phyloP scores from a whole-genome alignment of 2,113 vertebrate species.

The Genyomyrus donnyi region DNA sequence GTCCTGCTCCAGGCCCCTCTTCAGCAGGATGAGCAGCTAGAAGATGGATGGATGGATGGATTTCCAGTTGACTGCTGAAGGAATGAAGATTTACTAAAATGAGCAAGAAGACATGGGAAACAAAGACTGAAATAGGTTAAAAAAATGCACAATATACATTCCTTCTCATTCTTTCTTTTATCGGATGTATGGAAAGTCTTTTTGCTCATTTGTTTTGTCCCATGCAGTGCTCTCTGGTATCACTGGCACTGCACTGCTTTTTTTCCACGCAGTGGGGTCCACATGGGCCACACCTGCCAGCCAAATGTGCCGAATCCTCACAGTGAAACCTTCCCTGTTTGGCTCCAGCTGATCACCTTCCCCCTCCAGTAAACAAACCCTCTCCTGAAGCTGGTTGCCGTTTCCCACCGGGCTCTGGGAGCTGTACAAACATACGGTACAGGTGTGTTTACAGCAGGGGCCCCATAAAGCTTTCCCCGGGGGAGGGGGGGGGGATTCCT shows the following conservation, averaged over 20 bases:
- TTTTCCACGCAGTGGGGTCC: neutral
- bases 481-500: constrained; percentile 32
- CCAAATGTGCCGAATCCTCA: neutral
- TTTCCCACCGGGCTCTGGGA: constrained; percentile 33
- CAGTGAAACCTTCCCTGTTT: neutral
- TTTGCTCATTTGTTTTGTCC: neutral
- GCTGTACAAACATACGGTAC: constrained; percentile 29
- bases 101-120: neutral
- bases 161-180: neutral
- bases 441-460: constrained; percentile 27
- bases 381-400: neutral
- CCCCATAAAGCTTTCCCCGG: constrained; percentile 31
- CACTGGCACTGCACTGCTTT: neutral
- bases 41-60: neutral
- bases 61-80: neutral
- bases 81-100: neutral
- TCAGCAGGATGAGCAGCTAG: neutral
- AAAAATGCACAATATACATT: neutral
- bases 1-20: neutral
- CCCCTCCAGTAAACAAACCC: constrained; percentile 6
- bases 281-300: neutral
- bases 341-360: neutral
- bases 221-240: neutral
- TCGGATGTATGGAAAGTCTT: neutral
- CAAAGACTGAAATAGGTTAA: neutral